These are phyloP conservation scores for Pedionomus torquatus DNA, from an alignment of 2,113 vertebrate genomes.

Conservation along the genomic window DNA sequence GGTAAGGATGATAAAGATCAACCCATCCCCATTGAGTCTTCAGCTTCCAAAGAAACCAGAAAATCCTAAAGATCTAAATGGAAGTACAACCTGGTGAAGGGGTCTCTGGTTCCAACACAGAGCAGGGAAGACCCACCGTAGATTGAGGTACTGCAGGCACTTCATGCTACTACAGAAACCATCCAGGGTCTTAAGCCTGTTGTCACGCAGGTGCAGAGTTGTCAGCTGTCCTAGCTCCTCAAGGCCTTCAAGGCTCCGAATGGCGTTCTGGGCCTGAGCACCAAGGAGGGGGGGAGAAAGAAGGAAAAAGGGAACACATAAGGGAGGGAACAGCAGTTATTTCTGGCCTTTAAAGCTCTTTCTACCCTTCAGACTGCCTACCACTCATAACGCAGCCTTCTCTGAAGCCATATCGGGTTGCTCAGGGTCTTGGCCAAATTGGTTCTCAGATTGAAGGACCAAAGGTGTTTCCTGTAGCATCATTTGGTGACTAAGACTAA, in stretches of 20 bases:
- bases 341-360: background rate
- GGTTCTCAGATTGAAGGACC: background rate
- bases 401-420: background rate
- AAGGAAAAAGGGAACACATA: background rate
- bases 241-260: slow-evolving; percentile 83
- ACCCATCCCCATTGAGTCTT: background rate
- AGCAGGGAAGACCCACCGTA: slow-evolving; percentile 68
- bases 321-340: background rate
- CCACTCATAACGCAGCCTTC: background rate
- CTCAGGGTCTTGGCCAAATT: background rate
- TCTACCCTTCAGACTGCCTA: background rate
- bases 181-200: slow-evolving; percentile 81
- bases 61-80: background rate
- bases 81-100: background rate
- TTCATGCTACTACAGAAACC: slow-evolving; percentile 86
- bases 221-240: slow-evolving; percentile 79
- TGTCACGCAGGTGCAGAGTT: slow-evolving; percentile 89
- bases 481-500: background rate
- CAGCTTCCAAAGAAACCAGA: background rate
- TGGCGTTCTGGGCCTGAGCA: slow-evolving; percentile 84
- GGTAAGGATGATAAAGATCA: background rate
- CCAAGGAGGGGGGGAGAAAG: background rate
- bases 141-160: slow-evolving; percentile 88
- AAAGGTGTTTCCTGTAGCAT: background rate
- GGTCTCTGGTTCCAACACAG: background rate